Percentiles rank a stretch among this genome's conserved stretches.
Evolutionary conservation across 2,113 vertebrate genomes (phyloP).

Genomic region (Entelurus aequoreus): DNA sequence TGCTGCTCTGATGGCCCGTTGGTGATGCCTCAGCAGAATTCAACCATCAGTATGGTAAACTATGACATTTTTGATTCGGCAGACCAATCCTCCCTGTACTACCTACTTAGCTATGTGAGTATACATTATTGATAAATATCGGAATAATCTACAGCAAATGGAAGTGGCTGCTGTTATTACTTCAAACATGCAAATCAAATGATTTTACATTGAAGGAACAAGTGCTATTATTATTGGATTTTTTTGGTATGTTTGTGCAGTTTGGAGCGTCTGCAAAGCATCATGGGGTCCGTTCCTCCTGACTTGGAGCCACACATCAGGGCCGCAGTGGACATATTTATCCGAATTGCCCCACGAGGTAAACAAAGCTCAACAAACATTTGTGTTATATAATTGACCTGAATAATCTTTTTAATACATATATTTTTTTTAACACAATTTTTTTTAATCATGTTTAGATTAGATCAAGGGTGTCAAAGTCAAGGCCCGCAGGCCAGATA

Average conservation of each 20-base stretch:
- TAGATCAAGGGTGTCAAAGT: too few species aligned
- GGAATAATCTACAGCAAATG: neutral
- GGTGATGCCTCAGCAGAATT: neutral
- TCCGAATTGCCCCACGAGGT: slow-evolving; percentile 45
- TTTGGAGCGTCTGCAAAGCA: slow-evolving; percentile 37
- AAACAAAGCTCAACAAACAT: slow-evolving; percentile 9
- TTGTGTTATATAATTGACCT: neutral
- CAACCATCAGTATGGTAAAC: neutral
- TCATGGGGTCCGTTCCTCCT: slow-evolving; percentile 15
- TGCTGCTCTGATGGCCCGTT: neutral
- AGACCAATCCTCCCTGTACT: slow-evolving; percentile 38
- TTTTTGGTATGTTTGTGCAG: slow-evolving; percentile 23
- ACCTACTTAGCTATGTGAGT: slow-evolving; percentile 57
- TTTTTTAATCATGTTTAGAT: neutral
- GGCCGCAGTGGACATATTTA: slow-evolving; percentile 34
- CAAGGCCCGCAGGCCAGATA: too few species aligned
- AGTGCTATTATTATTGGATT: neutral
- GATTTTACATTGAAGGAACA: neutral
- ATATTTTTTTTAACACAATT: neutral
- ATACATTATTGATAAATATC: neutral
- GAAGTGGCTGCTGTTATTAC: neutral
- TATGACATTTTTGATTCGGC: neutral
- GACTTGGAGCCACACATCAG: slow-evolving; percentile 36
- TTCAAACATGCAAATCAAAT: neutral
- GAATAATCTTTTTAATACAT: neutral